Percentiles rank a stretch among this genome's conserved stretches.
These are phyloP conservation scores for Caenorhabditis latens DNA, from an alignment of 1,140 invertebrate species.

Conservation along the genomic window DNA sequence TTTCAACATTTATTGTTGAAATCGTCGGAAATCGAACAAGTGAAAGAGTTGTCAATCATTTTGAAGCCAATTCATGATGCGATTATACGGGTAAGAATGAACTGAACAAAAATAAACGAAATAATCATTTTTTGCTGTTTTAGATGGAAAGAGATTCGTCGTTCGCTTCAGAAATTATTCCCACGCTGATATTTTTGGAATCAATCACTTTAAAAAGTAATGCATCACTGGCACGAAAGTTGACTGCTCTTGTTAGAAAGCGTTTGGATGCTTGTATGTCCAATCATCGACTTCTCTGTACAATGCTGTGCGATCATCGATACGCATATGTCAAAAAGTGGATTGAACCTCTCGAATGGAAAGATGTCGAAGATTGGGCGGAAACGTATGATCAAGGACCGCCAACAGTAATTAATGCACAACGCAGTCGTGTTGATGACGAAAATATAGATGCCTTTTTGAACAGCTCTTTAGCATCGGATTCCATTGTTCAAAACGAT, in stretches of 20 bases:
- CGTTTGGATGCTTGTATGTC: too few species aligned
- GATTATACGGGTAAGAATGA: not conserved
- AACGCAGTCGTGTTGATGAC: not conserved
- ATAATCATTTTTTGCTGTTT: too few species aligned
- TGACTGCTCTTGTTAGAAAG: too few species aligned
- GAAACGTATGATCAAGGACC: not conserved
- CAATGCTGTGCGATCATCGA: not conserved
- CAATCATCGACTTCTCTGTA: not conserved
- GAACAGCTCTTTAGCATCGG: not conserved
- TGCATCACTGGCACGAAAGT: too few species aligned
- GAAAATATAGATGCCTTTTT: not conserved
- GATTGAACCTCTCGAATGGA: not conserved
- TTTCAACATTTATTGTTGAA: not conserved
- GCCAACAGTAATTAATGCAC: not conserved
- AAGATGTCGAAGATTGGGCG: not conserved
- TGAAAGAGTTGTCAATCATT: not conserved
- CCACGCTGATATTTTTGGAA: too few species aligned
- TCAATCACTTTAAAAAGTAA: too few species aligned
- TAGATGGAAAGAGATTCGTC: too few species aligned
- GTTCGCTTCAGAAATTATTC: too few species aligned
- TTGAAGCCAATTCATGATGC: not conserved
- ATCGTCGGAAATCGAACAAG: not conserved
- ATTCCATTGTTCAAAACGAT: not conserved
- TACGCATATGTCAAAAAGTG: not conserved
- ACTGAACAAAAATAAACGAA: too few species aligned